phyloP scores from a whole-genome alignment of 2,113 vertebrate species.

The Egretta garzetta region DNA sequence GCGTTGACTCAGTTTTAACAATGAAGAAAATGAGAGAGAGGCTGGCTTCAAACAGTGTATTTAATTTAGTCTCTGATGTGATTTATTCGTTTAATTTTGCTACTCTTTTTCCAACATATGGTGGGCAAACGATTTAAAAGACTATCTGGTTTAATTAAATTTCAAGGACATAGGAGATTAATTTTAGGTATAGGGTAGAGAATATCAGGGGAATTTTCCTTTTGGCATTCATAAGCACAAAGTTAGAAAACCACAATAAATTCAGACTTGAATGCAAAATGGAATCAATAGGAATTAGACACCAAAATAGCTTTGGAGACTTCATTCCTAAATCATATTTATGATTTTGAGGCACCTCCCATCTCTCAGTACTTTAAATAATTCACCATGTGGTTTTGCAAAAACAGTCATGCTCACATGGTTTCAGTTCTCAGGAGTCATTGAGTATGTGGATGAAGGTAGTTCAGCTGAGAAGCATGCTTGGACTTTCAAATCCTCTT shows the following conservation, averaged over 20 bases:
- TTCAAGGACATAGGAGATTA: slow-evolving; percentile 41
- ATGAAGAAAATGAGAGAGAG: not conserved
- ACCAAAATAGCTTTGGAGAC: not conserved
- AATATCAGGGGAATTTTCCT: slow-evolving; percentile 30
- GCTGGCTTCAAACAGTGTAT: slow-evolving; percentile 3
- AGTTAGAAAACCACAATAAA: not conserved
- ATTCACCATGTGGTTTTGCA: not conserved
- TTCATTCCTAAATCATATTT: slow-evolving; percentile 9
- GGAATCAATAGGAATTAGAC: not conserved
- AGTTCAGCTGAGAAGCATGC: not conserved
- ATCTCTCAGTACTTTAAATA: not conserved
- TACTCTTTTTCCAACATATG: slow-evolving; percentile 45
- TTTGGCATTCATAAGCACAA: slow-evolving; percentile 4
- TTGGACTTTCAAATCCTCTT: not conserved
- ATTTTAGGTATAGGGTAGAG: slow-evolving; percentile 16
- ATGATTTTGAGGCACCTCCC: not conserved
- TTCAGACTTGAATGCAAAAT: not conserved
- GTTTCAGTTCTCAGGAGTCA: not conserved
- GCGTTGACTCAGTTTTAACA: slow-evolving; percentile 22
- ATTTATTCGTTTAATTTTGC: slow-evolving; percentile 63
- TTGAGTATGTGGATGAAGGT: not conserved
- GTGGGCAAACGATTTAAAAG: slow-evolving; percentile 43
- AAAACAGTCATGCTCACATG: not conserved
- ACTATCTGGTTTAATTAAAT: slow-evolving; percentile 61
- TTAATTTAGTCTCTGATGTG: slow-evolving; percentile 42